Percentiles rank a stretch among this genome's conserved stretches.
Conservation (phyloP, 2,113 vertebrate genomes). For the Thunnus maccoyii region DNA sequence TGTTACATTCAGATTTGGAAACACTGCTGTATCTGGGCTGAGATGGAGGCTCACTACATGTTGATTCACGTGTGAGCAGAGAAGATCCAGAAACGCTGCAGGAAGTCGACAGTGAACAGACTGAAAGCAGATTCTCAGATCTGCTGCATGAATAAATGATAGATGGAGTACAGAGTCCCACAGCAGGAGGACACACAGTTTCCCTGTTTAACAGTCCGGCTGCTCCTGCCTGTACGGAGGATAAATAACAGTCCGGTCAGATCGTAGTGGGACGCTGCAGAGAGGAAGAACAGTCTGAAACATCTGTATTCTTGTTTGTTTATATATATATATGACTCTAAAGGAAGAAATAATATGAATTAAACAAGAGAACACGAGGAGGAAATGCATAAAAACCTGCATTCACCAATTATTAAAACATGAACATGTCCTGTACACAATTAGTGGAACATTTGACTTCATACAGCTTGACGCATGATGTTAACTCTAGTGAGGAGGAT, state of each 20-base stretch:
- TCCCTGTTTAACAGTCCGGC: neutral
- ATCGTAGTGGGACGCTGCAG: neutral
- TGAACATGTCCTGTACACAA: neutral
- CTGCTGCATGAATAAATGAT: constrained; percentile 49
- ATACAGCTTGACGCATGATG: too few species aligned
- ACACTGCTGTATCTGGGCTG: too few species aligned
- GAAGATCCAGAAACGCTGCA: neutral
- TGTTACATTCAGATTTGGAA: too few species aligned
- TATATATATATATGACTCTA: neutral
- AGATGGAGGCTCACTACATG: too few species aligned
- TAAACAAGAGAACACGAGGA: constrained; percentile 11
- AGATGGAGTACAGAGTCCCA: neutral
- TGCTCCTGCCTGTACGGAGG: neutral
- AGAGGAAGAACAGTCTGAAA: neutral
- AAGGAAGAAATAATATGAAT: constrained; percentile 12
- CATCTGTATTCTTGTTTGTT: neutral
- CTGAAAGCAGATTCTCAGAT: neutral
- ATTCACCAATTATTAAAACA: neutral
- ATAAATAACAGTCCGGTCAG: neutral
- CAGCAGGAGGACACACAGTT: constrained; percentile 5
- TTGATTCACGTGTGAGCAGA: neutral
- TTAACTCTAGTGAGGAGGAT: too few species aligned
- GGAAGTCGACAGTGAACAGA: neutral
- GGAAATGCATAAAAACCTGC: too few species aligned
- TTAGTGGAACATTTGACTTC: neutral